Base-by-base conservation (phyloP, 2,113 vertebrate genomes). In the Pachypanchax playfairii region DNA sequence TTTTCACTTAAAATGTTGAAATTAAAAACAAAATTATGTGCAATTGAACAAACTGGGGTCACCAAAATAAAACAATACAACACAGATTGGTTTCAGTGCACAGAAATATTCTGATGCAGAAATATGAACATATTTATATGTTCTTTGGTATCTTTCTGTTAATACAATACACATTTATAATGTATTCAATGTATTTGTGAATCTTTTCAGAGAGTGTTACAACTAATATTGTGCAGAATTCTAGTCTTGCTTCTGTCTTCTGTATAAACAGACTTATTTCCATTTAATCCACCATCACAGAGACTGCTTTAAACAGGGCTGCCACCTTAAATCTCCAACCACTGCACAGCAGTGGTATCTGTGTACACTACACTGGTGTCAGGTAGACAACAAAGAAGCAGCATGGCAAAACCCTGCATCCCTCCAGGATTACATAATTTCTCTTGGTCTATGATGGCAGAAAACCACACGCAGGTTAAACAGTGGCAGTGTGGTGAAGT, bases 371-470 rank as follows among this genome's bases (percentile, higher is more conserved):
- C 31, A 6, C n/a, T 25, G 47, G 58, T 7, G 46, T 59, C 77
- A 81, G 82, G 82, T 81, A 65, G 64, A 69, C 29, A n/a, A 79
- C 52, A 79, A 36, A 68, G 74, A 67, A 60, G 73, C 73, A 72
- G 65, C 60, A 38, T 70, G 21, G 53, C 50, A 65, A 71, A 15
- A 42, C 78, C 18, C 70, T 74, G 79, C 82, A 65, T 66, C 82
- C 59, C 55, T 70, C 65, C 18, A 47, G 29, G 44, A 79, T 87
- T 83, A 77, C 72, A 76, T 85, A 79, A 87, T 36, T 62, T 36
- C 58, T 44, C 59, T 15, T 4, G 53, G 58, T 62, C 46, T 59
- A 10, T 33, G 31, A 29, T 29, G 59, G 66, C 42, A 63, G 53
- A 11, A 35, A 41, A 44, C 10, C 65, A 64, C 36, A 38, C 52